phyloP scores from a whole-genome alignment of 2,113 vertebrate genomes.

The Macaca nemestrina region DNA sequence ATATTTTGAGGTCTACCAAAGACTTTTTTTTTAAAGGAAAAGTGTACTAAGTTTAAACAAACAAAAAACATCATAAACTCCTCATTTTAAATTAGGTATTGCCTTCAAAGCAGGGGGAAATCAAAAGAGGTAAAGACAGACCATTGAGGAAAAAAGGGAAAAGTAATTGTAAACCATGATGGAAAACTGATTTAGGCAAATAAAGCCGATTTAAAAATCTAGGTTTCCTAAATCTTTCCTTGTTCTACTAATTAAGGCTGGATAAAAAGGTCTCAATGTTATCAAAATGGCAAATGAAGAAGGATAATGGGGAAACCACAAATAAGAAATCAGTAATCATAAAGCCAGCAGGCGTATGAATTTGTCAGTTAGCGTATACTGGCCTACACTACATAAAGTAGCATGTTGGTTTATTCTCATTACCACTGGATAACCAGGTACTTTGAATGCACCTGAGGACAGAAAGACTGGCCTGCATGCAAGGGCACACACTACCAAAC shows the following conservation, averaged over 20 bases:
- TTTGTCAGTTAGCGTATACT: neutral
- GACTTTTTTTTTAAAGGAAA: neutral
- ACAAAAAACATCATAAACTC: neutral
- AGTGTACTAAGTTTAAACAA: neutral
- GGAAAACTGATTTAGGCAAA: neutral
- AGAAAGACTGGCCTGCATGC: neutral
- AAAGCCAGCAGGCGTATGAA: neutral
- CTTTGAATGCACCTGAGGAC: neutral
- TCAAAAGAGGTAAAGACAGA: neutral
- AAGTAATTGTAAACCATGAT: neutral
- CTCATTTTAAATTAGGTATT: neutral
- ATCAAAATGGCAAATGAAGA: slow-evolving; percentile 50
- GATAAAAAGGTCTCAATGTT: neutral
- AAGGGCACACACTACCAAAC: neutral
- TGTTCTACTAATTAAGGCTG: slow-evolving; percentile 6
- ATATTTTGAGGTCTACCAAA: slow-evolving; percentile 37
- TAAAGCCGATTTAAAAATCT: neutral
- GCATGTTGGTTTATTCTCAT: neutral
- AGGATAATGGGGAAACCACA: neutral
- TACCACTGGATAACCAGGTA: neutral
- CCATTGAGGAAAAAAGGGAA: neutral
- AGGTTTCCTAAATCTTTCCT: neutral
- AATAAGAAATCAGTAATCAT: neutral
- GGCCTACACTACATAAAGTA: neutral
- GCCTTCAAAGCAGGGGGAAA: neutral